Evolutionary conservation across 2,888 invertebrate genomes (phyloP), one percentile per base, ranked within the genome.

Genomic region (Lasioglossum vierecki): DNA sequence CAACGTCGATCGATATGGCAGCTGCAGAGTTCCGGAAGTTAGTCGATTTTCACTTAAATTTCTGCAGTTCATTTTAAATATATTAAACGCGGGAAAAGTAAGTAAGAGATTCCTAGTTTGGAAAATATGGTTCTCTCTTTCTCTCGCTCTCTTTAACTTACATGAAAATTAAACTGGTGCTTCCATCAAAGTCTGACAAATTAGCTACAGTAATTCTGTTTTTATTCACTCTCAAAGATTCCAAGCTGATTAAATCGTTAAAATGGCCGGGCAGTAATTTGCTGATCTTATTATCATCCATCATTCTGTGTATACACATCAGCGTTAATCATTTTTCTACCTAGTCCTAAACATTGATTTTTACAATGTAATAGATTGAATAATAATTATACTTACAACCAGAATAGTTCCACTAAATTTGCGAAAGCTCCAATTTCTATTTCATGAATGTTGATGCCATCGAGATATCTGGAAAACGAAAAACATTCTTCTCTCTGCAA

Each of bases 21-120:
- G 95, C 66, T 89, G 92, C 73, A 95, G 94, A 49, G 94, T 94
- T 60, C 93, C 93, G 77, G 96, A 92, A 4, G 95, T 95, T 63
- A 96, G 91, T 18, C 93, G 92, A 94, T 96, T 96, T 57, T 95
- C 91, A 22, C 95, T 95, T 74, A 96, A 91, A 88, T 95, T 94
- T 86, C 94, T 94, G 79, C 82, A 68, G 60, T 57, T 53, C 26
- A 46, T 46, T 78, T 63, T 9, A 71, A 49, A 39, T 2, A 15
- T n/a, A 46, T 76, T 44, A 44, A 26, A 68, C 11, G 3, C 11
- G 11, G n/a, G 0, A 15, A 18, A 66, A 18, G 18, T 35, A 39
- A 39, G 5, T 39, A 39, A 39, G 39, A 39, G 4, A 39, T 39
- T 35, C 35, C 4, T 35, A 39, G 3, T 39, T 39, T 39, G 39